Evolutionary conservation across 92 coral and sea anemone genomes (phyloP), one percentile per base, ranked within the genome.

Genomic region (Epizoanthus illoricatus): DNA sequence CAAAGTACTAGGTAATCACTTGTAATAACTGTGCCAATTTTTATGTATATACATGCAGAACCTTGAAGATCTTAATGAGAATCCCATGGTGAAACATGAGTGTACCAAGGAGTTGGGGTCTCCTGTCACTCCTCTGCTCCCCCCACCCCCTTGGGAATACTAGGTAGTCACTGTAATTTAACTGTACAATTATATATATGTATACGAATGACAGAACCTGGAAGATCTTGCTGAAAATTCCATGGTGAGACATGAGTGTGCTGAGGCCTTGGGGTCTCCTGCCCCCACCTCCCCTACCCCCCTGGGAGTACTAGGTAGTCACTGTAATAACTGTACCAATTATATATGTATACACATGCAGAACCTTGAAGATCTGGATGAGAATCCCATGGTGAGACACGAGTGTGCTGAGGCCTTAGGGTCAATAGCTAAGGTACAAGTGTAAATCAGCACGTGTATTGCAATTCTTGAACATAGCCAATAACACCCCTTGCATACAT

Each of bases 331-430:
- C 42, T 18, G 10, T 23, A 12, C 21, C 13, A 73, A 4, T 4
- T 73, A 23, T 3, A 7, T 36, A 17, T 47, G 39, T 40, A 24
- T 40, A 71, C 18, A 58, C 57, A 24, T 60, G 36, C 85, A 96
- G 98, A 91, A 90, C 82, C 98, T 96, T 54, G 91, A 90, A 83
- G 89, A 96, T 73, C 61, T 83, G 12, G 80, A 86, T 17, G 98
- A 96, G 88, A 96, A 93, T 58, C 93, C 98, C 18, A 96, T 96
- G 98, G 98, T 96, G 23, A 86, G 98, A 62, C 98, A 96, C 67
- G 98, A 96, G 73, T 96, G 98, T 86, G 98, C 98, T 23, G 98
- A 96, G 79, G 98, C 98, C 28, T 90, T 96, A n/a, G 98, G 99
- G 2, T 92, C 99, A n/a, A 96, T 96, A 57, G 99, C 99, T 24